These are phyloP conservation scores for Calidris pugnax DNA, from an alignment of 2,113 vertebrate species.

Conservation along the genomic window DNA sequence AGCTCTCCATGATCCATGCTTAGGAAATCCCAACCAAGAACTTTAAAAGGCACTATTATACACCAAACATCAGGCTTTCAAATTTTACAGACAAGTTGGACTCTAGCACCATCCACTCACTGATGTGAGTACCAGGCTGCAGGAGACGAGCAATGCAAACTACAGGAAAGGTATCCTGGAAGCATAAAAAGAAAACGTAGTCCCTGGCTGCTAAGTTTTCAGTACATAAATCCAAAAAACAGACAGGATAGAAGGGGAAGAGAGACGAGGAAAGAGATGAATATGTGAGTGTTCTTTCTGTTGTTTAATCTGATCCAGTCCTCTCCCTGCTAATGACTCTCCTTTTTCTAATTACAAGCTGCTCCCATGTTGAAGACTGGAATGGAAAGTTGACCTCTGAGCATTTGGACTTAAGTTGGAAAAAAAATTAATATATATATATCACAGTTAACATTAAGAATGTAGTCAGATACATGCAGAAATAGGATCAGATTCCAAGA, in stretches of 20 bases:
- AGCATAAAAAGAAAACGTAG: not conserved
- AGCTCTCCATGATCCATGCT: not conserved
- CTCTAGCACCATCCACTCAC: not conserved
- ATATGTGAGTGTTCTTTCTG: not conserved
- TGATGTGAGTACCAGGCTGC: not conserved
- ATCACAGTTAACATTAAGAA: not conserved
- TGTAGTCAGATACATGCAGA: not conserved
- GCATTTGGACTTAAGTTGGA: not conserved
- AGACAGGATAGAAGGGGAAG: not conserved
- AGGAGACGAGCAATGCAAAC: not conserved
- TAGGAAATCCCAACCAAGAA: not conserved
- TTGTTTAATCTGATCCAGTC: not conserved
- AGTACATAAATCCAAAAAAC: not conserved
- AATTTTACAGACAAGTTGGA: not conserved
- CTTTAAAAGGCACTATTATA: not conserved
- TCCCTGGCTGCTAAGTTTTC: not conserved
- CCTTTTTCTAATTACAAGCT: not conserved
- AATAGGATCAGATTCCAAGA: not conserved
- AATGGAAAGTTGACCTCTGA: not conserved
- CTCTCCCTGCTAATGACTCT: not conserved
- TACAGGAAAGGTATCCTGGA: not conserved
- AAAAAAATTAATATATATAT: not conserved
- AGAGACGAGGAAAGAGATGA: not conserved
- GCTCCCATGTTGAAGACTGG: not conserved
- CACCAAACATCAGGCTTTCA: not conserved